phyloP scores from a whole-genome alignment of 2,797 vertebrate species.

The Coregonus sp. region DNA sequence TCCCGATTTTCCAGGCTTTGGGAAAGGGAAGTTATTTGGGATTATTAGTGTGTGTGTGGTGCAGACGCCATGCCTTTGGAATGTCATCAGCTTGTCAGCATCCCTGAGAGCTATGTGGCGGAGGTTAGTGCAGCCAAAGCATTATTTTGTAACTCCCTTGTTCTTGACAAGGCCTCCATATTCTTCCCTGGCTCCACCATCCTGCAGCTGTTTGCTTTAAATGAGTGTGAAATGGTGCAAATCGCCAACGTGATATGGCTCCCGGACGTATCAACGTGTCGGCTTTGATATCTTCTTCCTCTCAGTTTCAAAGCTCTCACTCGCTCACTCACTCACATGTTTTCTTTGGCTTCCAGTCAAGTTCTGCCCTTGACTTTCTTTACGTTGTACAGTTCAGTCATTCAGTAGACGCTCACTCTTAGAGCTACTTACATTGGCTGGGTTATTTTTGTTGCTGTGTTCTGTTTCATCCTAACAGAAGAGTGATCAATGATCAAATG shows the following conservation, averaged over 20 bases:
- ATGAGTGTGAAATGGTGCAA: slow-evolving; percentile 25
- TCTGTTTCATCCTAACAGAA: background rate
- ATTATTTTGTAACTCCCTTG: slow-evolving; percentile 6
- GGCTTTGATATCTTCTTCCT: slow-evolving; percentile 19
- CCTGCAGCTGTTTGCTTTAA: slow-evolving; percentile 25
- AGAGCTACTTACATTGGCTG: background rate
- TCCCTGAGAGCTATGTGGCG: background rate
- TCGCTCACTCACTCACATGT: background rate
- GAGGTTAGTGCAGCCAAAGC: background rate
- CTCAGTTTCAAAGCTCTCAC: background rate
- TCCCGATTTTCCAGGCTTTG: background rate
- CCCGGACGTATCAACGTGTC: slow-evolving; percentile 6
- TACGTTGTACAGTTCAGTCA: background rate
- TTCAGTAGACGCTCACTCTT: background rate
- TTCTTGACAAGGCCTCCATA: slow-evolving; percentile 7
- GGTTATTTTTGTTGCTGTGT: background rate
- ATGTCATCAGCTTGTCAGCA: slow-evolving; percentile 12
- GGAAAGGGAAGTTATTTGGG: slow-evolving; percentile 5
- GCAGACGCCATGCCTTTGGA: background rate
- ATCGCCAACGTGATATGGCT: slow-evolving; percentile 12
- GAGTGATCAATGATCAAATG: too few species aligned
- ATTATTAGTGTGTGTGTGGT: background rate
- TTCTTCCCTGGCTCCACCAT: slow-evolving; percentile 13
- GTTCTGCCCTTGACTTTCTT: background rate
- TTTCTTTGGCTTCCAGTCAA: slow-evolving; percentile 1